Evolutionary conservation across 2,888 invertebrate genomes (phyloP), one percentile per base, ranked within the genome.

Genomic region (Orthosia gothica): DNA sequence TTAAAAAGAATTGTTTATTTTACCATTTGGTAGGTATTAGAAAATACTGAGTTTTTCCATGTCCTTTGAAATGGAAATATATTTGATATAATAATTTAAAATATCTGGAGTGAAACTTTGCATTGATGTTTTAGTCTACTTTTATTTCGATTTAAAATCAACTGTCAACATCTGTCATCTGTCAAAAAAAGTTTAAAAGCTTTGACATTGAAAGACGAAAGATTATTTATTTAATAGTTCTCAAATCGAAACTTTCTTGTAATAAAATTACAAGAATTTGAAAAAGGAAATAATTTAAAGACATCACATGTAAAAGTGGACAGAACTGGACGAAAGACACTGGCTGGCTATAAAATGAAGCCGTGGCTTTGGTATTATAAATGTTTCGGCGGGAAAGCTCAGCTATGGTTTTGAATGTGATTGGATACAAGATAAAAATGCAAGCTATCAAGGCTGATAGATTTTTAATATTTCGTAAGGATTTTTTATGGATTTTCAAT

Each of bases 231-330:
- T n/a, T n/a, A n/a, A n/a, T 54, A 40, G 13, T 32, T 64, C 16
- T 23, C 40, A 20, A 49, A 45, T 52, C 16, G 16, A 68, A 81
- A 71, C 74, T 77, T 69, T 74, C 62, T 59, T 66, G 3, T 26
- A 18, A 40, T 49, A 20, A 68, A 67, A 76, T 63, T 61, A 18
- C n/a, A 68, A 68, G 69, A 67, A 79, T 72, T 70, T 78, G 23
- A 62, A 74, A 81, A 75, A 82, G 75, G 70, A 73, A 75, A 64
- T 52, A 78, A 57, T 62, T 65, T 58, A 67, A 62, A 72, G 67
- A 55, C 58, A 64, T 68, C 13, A 55, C 64, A n/a, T 16, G 47
- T 67, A 81, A 70, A 81, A 81, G 61, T 57, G 66, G 59, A 64
- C 49, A 55, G 63, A 81, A 77, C 49, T 52, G 50, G 59, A 67